Evolutionary conservation across 64 coral and sea anemone species (phyloP), one percentile per base, ranked within the genome.

Genomic region (Porites lutea): DNA sequence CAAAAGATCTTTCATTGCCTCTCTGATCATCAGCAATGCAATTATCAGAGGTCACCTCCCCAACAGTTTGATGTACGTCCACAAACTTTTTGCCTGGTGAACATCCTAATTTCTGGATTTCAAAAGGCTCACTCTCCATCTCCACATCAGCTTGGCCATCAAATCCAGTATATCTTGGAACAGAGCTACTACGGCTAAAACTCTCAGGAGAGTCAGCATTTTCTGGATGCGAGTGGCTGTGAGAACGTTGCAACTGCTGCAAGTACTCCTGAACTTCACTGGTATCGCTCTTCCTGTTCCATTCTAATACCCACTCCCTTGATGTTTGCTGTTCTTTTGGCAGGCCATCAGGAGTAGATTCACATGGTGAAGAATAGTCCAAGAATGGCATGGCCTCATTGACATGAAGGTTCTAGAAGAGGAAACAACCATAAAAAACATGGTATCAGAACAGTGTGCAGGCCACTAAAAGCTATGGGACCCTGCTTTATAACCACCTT

Each of bases 301-400:
- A 97, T 50, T 97, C 92, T 59, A 94, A 45, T 8, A 97, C 95
- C 92, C 89, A 97, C n/a, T 97, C 95, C 57, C 92, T 90, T 61
- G 83, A 91, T 27, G 92, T 78, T 62, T 92, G 95, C 9, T 97
- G 91, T 21, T 97, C 92, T 49, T 87, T 61, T 52, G 92, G 81
- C 9, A 88, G 85, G 5, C 87, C 92, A 66, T 84, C 83, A 18
- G 70, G 78, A 19, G 21, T 93, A 15, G 55, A 75, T 13, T 69
- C 51, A 20, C 19, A 74, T 21, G 86, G 60, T 84, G 78, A 3
- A 14, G 77, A 19, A 43, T 82, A 81, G 44, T 52, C 59, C 52
- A 86, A 16, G 22, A 52, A 75, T 3, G 93, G 93, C 73, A 96
- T 91, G 71, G 80, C 83, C 60, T 97, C 50, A 75, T 61, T 52